Evolutionary conservation across 2,113 vertebrate species (phyloP), one percentile per base, ranked within the genome.

Genomic region (Lichenostomus cassidix): DNA sequence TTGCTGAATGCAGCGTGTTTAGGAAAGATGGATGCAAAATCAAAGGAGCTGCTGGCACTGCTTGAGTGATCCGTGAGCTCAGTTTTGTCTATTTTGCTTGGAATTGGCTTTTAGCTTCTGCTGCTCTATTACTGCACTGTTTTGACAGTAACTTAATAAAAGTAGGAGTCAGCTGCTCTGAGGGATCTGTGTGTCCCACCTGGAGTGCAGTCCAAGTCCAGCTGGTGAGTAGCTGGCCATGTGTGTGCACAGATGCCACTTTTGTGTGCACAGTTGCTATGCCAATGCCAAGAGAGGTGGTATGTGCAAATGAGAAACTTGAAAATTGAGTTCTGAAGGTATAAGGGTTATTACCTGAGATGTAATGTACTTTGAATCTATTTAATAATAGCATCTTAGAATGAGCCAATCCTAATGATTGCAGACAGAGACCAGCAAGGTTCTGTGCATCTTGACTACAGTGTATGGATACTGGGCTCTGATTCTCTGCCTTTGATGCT

Each of bases 71-170:
- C 49, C 0, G 0, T 23, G 49, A 95, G 44, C 55, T 87, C 1
- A 0, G 35, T 46, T 84, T 80, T 33, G 47, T 74, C 62, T 69
- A 3, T 0, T 0, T n/a, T 82, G 33, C 55, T 73, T 73, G 14
- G 58, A 96, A 73, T 0, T n/a, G 67, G 59, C 39, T 92, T 88
- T 87, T 50, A 62, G 46, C 76, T 92, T 69, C 63, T 91, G 78
- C 64, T 67, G 33, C 55, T 91, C 42, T 67, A 19, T 49, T 83
- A 56, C 56, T 37, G 70, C 71, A 31, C 31, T 60, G n/a, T 52
- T 95, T 63, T 41, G 50, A 63, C 64, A 90, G 58, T 44, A 86
- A 17, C 59, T 67, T 59, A 31, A 50, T 67, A 62, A 70, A 90
- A 94, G 44, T 25, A 69, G 65, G 50, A 80, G 47, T 58, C 75